Evolutionary conservation across 2,113 vertebrate species (phyloP).

Genomic region (Cyprinodon tularosa): DNA sequence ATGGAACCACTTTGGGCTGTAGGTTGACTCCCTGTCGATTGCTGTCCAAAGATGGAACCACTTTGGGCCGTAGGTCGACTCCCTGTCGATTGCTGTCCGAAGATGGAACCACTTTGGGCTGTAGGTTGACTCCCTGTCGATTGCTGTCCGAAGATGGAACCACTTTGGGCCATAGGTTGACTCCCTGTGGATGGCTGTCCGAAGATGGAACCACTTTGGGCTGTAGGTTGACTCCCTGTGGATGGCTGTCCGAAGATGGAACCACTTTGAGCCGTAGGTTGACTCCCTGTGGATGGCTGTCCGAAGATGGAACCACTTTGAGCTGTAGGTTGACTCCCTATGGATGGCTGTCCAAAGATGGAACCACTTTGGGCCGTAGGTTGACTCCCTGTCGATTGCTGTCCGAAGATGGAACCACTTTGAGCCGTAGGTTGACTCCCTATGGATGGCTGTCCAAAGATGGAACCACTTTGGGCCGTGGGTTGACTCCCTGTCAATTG

Average conservation of each 20-base stretch:
- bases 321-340: background rate
- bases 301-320: background rate
- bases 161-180: constrained; percentile 54
- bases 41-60: background rate
- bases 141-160: constrained; percentile 44
- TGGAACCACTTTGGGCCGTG: background rate
- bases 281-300: background rate
- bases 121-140: background rate
- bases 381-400: constrained; percentile 59
- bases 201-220: constrained; percentile 40
- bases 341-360: constrained; percentile 44
- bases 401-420: constrained; percentile 52
- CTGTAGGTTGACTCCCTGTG: too few relatives aligned
- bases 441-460: background rate
- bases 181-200: constrained; percentile 57
- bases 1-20: too few relatives aligned
- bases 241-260: too few relatives aligned
- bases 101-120: background rate
- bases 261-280: background rate
- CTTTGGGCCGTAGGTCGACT: background rate
- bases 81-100: background rate
- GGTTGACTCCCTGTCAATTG: background rate
- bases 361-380: constrained; percentile 42
- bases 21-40: too few relatives aligned
- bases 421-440: background rate